Evolutionary conservation across 1,140 invertebrate genomes (phyloP).

Genomic region (Cyclina sinensis): DNA sequence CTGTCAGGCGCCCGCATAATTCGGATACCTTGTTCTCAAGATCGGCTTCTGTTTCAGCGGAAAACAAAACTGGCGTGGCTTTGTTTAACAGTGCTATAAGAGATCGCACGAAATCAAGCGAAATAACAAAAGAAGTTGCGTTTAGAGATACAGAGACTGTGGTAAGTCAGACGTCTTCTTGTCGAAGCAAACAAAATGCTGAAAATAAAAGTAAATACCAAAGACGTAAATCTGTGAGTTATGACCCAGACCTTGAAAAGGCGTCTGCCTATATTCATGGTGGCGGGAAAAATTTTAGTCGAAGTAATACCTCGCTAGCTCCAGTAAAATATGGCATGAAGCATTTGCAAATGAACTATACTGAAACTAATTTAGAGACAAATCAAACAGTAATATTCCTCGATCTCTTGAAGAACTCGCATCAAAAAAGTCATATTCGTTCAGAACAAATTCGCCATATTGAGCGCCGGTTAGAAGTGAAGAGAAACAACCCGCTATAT

Average conservation of each 20-base stretch:
- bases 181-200: background rate
- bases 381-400: slow-evolving; percentile 65
- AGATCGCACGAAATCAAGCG: background rate
- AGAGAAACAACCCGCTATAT: slow-evolving; percentile 48
- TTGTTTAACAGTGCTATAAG: background rate
- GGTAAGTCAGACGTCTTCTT: background rate
- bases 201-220: background rate
- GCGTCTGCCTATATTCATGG: slow-evolving; percentile 59
- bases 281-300: slow-evolving; percentile 64
- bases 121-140: slow-evolving; percentile 1
- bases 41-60: background rate
- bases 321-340: slow-evolving; percentile 54
- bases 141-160: background rate
- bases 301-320: slow-evolving; percentile 43
- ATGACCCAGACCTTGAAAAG: slow-evolving; percentile 59
- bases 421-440: slow-evolving; percentile 30
- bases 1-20: background rate
- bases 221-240: slow-evolving; percentile 46
- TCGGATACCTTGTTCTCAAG: background rate
- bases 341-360: slow-evolving; percentile 61
- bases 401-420: slow-evolving; percentile 52
- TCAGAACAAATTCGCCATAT: slow-evolving; percentile 27
- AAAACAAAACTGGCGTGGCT: background rate
- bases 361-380: slow-evolving; percentile 58
- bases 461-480: slow-evolving; percentile 39